phyloP scores from a whole-genome alignment of 2,113 vertebrate species.

The Progne subis region DNA sequence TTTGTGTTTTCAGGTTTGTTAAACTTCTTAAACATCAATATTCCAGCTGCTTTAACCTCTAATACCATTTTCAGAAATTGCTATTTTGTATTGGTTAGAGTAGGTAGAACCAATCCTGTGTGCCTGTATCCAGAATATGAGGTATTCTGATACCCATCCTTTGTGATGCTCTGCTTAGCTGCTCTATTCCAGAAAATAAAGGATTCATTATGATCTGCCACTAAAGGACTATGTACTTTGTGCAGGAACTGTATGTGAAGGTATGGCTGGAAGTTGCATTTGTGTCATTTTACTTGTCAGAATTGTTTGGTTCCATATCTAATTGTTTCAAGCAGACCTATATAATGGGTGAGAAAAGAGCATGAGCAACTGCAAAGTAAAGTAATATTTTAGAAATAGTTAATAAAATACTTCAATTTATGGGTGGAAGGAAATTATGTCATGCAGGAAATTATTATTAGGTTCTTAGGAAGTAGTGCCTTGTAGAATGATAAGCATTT shows the following conservation, averaged over 20 bases:
- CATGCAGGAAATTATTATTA: background rate
- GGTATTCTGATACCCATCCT: background rate
- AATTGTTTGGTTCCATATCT: background rate
- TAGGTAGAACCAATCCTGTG: background rate
- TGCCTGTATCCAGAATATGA: background rate
- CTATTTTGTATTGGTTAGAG: background rate
- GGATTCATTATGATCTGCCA: background rate
- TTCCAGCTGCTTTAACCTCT: background rate
- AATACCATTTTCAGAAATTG: background rate
- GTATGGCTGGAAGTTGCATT: background rate
- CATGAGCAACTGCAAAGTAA: background rate
- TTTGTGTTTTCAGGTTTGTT: background rate
- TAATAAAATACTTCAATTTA: background rate
- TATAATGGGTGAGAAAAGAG: background rate
- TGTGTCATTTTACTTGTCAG: background rate
- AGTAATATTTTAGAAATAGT: background rate
- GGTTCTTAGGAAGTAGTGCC: background rate
- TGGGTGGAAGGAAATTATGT: background rate
- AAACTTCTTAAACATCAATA: background rate
- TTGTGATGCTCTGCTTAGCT: background rate
- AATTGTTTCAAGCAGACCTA: background rate
- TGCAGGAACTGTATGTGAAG: background rate
- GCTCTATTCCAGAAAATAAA: background rate
- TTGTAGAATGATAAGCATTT: background rate
- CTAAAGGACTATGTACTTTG: background rate